These are phyloP conservation scores for Thecophora atra DNA, from an alignment of 2,888 invertebrate species.

Conservation along the genomic window DNA sequence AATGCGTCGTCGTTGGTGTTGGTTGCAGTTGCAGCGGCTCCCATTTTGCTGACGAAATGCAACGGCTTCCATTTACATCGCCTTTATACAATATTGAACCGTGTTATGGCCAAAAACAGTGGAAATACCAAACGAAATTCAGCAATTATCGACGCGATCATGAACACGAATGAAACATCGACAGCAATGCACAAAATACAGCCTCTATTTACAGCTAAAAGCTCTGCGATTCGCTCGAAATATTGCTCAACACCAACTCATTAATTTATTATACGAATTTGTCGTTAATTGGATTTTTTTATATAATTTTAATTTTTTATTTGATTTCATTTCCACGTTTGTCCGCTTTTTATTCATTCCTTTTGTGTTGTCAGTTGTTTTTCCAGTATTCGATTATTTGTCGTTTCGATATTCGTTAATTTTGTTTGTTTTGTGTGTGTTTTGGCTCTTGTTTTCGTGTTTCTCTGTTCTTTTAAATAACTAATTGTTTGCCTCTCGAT, in stretches of 20 bases:
- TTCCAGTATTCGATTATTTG: background rate
- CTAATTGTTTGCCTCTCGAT: conserved; percentile 30
- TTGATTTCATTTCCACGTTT: background rate
- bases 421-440: background rate
- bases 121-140: background rate
- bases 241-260: conserved; percentile 18
- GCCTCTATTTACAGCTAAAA: background rate
- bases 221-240: background rate
- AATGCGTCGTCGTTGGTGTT: background rate
- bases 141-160: background rate
- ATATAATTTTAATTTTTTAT: background rate
- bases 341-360: background rate
- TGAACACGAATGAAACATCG: background rate
- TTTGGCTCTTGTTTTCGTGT: background rate
- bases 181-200: background rate
- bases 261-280: conserved; percentile 32
- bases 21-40: background rate
- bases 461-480: background rate
- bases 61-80: background rate
- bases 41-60: background rate
- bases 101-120: background rate
- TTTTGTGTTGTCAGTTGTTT: background rate
- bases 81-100: background rate
- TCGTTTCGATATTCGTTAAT: background rate
- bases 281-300: conserved; percentile 10